Evolutionary conservation across 2,797 vertebrate genomes (phyloP).

Genomic region (Hoplostethus atlanticus): DNA sequence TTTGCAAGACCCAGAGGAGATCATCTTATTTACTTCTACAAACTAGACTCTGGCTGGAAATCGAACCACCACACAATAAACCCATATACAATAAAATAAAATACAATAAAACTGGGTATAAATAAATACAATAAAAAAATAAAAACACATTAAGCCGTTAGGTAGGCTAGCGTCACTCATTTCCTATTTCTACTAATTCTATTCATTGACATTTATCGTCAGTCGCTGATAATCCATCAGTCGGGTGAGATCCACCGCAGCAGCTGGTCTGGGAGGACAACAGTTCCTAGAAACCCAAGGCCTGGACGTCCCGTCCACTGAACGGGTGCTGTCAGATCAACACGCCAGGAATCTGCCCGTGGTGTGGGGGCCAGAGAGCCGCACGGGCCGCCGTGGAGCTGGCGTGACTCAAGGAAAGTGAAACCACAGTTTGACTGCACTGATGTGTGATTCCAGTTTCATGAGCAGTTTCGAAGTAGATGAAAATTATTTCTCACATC

Average conservation of each 20-base stretch:
- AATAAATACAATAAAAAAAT: neutral
- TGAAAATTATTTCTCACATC: neutral
- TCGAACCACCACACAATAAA: neutral
- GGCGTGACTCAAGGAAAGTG: conserved; percentile 21
- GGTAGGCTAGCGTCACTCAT: too few relatives aligned
- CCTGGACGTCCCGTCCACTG: conserved; percentile 12
- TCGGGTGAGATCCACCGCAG: too few relatives aligned
- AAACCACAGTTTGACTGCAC: conserved; percentile 31
- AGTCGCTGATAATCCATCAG: too few relatives aligned
- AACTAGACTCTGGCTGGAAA: too few relatives aligned
- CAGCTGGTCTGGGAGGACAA: conserved; percentile 39
- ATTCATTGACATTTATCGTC: too few relatives aligned
- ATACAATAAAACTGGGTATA: neutral
- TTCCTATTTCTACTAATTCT: too few relatives aligned
- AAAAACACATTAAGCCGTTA: neutral
- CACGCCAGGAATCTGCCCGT: conserved; percentile 40
- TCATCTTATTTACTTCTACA: neutral
- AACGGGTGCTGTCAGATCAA: conserved; percentile 29
- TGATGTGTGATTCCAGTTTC: conserved; percentile 1
- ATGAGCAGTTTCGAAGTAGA: conserved; percentile 13
- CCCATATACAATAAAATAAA: neutral
- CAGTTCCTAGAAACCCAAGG: conserved; percentile 53
- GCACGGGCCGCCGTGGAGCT: neutral
- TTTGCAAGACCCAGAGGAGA: conserved; percentile 19
- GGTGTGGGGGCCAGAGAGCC: conserved; percentile 32